Evolutionary conservation across 2,888 invertebrate genomes (phyloP).

Genomic region (Elysia crispata): DNA sequence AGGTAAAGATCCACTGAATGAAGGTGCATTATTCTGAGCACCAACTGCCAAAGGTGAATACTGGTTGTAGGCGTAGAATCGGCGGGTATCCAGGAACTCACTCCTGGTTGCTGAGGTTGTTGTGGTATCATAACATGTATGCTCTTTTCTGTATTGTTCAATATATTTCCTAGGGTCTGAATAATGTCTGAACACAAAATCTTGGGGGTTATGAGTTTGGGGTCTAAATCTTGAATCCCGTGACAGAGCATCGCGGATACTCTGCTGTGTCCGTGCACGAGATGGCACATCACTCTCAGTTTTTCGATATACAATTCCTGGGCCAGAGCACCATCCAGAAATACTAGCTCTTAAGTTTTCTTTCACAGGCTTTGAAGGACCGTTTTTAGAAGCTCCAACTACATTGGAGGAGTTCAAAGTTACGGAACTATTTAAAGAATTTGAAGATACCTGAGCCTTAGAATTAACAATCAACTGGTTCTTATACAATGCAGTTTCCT

Average conservation of each 20-base stretch:
- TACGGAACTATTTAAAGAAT: not conserved
- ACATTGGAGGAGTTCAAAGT: not conserved
- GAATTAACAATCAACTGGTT: not conserved
- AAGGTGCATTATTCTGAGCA: conserved; percentile 25
- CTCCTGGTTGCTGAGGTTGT: conserved; percentile 43
- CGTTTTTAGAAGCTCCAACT: not conserved
- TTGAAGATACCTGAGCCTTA: not conserved
- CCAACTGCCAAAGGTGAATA: conserved; percentile 45
- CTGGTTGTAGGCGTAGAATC: conserved; percentile 42
- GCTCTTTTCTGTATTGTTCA: conserved; percentile 56
- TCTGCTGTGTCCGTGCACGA: conserved; percentile 33
- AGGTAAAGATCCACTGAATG: conserved; percentile 29
- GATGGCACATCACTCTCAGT: conserved; percentile 53
- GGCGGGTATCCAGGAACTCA: conserved; percentile 41
- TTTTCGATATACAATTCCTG: conserved; percentile 59
- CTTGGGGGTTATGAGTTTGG: not conserved
- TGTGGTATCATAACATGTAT: conserved; percentile 45
- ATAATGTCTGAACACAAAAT: conserved; percentile 55
- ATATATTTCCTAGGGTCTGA: conserved; percentile 55
- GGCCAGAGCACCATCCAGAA: conserved; percentile 63
- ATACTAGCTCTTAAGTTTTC: conserved; percentile 52
- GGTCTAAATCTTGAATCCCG: conserved; percentile 18
- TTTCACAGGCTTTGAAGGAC: conserved; percentile 25
- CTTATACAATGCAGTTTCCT: conserved; percentile 4
- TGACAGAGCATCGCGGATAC: conserved; percentile 15